phyloP scores from a whole-genome alignment of 2,113 vertebrate genomes.

The Ovibos moschatus region DNA sequence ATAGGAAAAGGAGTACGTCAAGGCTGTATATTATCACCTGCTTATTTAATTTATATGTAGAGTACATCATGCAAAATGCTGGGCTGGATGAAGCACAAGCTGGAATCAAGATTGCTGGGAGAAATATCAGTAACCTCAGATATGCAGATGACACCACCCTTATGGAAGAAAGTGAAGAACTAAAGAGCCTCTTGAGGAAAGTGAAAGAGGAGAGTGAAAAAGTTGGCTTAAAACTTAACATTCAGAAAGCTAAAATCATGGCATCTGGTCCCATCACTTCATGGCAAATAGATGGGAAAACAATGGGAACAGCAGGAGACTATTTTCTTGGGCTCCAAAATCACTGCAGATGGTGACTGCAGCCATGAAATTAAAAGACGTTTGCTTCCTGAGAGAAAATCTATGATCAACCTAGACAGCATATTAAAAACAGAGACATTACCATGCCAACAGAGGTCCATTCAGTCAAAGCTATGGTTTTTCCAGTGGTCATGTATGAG shows the following conservation, averaged over 20 bases:
- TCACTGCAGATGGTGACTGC: background rate
- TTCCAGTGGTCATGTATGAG: background rate
- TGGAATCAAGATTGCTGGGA: background rate
- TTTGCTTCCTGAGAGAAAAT: background rate
- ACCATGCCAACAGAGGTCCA: background rate
- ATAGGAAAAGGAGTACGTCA: background rate
- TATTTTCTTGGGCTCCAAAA: background rate
- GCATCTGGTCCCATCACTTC: background rate
- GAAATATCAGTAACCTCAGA: background rate
- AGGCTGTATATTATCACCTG: background rate
- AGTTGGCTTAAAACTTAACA: background rate
- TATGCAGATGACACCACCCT: background rate
- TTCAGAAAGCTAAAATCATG: background rate
- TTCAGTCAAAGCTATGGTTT: background rate
- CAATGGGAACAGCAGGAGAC: background rate
- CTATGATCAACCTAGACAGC: background rate
- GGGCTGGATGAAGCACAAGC: background rate
- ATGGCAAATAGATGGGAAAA: background rate
- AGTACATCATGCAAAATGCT: background rate
- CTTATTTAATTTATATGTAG: background rate
- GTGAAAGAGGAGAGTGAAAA: background rate
- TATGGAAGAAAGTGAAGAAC: background rate
- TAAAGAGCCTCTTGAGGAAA: background rate
- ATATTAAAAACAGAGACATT: background rate
- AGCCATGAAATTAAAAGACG: background rate